Evolutionary conservation across 2,797 vertebrate genomes (phyloP), one percentile per base, ranked within the genome.

Genomic region (Sciaenops ocellatus): DNA sequence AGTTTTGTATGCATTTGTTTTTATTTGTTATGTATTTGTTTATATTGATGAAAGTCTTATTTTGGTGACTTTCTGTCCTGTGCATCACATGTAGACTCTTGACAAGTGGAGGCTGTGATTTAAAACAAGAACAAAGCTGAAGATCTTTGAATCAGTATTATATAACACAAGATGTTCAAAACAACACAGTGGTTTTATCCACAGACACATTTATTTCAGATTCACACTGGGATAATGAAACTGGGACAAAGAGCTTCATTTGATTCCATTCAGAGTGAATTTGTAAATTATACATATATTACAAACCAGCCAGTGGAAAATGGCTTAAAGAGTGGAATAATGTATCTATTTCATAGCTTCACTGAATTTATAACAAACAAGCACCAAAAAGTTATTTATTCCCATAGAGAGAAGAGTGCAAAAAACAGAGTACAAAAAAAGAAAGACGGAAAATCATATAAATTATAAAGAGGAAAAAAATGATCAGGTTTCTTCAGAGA

Each of bases 281-380:
- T 18, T 15, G 15, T n/a, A 3, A 20, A 52, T 44, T 15, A 44
- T 3, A 28, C 4, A 18, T 38, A 51, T 56, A n/a, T 44, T 5
- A 63, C 0, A 74, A 11, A 38, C 10, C 47, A 42, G n/a, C 50
- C 18, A 41, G 22, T 15, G 16, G 50, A 44, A 24, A 22, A 55
- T 4, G 11, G 9, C 20, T 34, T 26, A 26, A 47, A 69, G 20
- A 55, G 22, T n/a, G 44, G 18, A 59, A 66, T 24, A 0, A 48
- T 71, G 44, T 2, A 41, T 65, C 1, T 22, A 11, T 18, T 59
- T 71, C 34, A 59, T 34, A 51, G 47, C 51, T 78, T 78, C 51
- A 69, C 2, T 38, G 11, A 56, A 34, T 16, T 16, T 0, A 38
- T 24, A 51, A 24, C 28, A 55, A 50, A 62, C 24, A 61, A 62